phyloP scores from a whole-genome alignment of 2,113 vertebrate species.

The Puma concolor region DNA sequence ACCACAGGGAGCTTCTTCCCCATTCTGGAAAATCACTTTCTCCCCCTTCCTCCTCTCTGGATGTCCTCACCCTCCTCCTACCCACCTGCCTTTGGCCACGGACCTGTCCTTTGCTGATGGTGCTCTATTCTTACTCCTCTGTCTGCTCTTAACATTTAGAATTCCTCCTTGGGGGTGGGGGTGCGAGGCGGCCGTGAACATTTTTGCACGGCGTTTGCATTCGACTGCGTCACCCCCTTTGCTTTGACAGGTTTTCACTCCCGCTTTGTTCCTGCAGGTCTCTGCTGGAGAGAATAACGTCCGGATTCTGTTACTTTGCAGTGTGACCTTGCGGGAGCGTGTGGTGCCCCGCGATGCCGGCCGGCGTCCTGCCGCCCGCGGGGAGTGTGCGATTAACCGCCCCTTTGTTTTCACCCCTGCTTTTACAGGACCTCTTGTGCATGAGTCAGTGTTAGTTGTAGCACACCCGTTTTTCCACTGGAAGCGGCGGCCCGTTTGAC shows the following conservation, averaged over 20 bases:
- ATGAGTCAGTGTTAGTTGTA: conserved; percentile 86
- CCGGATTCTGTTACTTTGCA: conserved; percentile 66
- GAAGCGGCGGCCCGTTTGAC: conserved; percentile 62
- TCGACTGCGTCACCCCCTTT: conserved; percentile 32
- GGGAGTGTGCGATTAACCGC: conserved; percentile 71
- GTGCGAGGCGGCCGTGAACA: fast-evolving
- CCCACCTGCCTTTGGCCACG: fast-evolving
- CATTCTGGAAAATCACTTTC: neutral
- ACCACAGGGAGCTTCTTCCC: too few relatives aligned
- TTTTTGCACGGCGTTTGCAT: neutral
- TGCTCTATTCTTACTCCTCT: neutral
- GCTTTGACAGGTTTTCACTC: conserved; percentile 64
- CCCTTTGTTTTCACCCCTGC: conserved; percentile 71
- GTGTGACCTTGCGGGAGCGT: conserved; percentile 38
- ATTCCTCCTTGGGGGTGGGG: neutral
- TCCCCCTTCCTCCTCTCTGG: too few relatives aligned
- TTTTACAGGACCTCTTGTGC: conserved; percentile 85
- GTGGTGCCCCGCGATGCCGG: neutral
- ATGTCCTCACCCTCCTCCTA: neutral
- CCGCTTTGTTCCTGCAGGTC: conserved; percentile 39
- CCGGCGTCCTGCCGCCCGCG: conserved; percentile 11
- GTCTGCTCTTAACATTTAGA: fast-evolving
- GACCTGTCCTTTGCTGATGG: neutral
- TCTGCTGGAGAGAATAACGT: conserved; percentile 30
- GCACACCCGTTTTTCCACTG: conserved; percentile 64